Evolutionary conservation across 2,113 vertebrate genomes (phyloP).

Genomic region (Cryptotis parvus): DNA sequence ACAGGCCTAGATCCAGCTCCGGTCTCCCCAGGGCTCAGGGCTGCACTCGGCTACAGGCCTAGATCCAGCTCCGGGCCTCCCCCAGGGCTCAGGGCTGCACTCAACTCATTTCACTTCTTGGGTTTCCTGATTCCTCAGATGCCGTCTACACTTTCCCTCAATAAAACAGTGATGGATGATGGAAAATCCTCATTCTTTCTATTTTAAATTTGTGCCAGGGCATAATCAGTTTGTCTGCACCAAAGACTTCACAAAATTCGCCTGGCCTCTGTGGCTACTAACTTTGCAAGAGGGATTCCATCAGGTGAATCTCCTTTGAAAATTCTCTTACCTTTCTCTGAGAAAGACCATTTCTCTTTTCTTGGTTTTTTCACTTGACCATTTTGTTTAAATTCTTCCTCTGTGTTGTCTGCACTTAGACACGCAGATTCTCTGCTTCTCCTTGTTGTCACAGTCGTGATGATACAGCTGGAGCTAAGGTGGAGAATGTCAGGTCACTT

Average conservation of each 20-base stretch:
- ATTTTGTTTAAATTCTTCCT: slow-evolving; percentile 31
- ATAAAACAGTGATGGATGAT: slow-evolving; percentile 77
- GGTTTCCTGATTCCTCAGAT: slow-evolving; percentile 67
- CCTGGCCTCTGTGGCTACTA: neutral
- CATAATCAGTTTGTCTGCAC: slow-evolving; percentile 55
- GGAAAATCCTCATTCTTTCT: slow-evolving; percentile 73
- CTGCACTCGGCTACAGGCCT: neutral
- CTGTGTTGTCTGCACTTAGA: slow-evolving; percentile 27
- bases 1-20: too few species aligned
- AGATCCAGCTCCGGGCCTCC: slow-evolving; percentile 65
- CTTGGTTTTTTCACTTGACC: neutral
- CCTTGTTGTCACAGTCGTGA: too few species aligned
- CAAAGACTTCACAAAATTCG: neutral
- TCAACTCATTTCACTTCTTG: slow-evolving; percentile 62
- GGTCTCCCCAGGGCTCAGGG: too few species aligned
- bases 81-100: too few species aligned
- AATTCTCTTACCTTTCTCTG: neutral
- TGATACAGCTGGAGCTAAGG: too few species aligned
- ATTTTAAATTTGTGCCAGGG: slow-evolving; percentile 51
- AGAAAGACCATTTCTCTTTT: slow-evolving; percentile 8
- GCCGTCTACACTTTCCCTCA: slow-evolving; percentile 54
- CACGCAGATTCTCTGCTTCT: slow-evolving; percentile 3
- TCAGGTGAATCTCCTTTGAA: slow-evolving; percentile 9
- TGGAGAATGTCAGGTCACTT: too few species aligned
- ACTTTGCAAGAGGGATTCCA: too few species aligned